Evolutionary conservation across 2,888 invertebrate species (phyloP).

Genomic region (Bibio marci): DNA sequence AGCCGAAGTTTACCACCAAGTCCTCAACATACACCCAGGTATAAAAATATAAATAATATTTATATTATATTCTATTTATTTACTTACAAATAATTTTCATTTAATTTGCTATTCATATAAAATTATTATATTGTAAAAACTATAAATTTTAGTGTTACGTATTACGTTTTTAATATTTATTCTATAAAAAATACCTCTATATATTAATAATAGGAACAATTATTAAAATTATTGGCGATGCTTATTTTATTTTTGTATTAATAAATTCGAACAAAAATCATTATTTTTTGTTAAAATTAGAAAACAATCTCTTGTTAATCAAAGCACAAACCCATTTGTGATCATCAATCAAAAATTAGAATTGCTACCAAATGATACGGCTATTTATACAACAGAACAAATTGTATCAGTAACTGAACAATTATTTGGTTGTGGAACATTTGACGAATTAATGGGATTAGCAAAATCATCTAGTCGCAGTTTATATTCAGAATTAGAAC

Average conservation of each 20-base stretch:
- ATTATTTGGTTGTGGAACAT: constrained; percentile 25
- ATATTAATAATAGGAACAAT: too few relatives aligned
- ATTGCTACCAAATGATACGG: constrained; percentile 17
- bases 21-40: constrained; percentile 52
- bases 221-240: too few relatives aligned
- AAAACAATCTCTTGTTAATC: constrained; percentile 43
- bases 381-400: constrained; percentile 19
- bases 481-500: constrained; percentile 53
- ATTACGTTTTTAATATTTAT: too few relatives aligned
- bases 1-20: constrained; percentile 58
- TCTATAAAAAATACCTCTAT: too few relatives aligned
- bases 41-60: too few relatives aligned
- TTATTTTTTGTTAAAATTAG: constrained; percentile 18
- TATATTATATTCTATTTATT: not conserved
- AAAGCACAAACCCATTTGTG: constrained; percentile 37
- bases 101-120: constrained; percentile 1
- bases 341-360: constrained; percentile 23
- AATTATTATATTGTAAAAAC: too few relatives aligned
- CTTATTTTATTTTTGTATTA: too few relatives aligned
- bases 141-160: too few relatives aligned
- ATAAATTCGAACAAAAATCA: too few relatives aligned
- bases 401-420: constrained; percentile 22
- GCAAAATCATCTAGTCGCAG: constrained; percentile 77
- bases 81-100: not conserved
- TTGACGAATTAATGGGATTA: constrained; percentile 71